Evolutionary conservation across 2,888 invertebrate species (phyloP), one percentile per base, ranked within the genome.

Genomic region (Heliconius ismenius): DNA sequence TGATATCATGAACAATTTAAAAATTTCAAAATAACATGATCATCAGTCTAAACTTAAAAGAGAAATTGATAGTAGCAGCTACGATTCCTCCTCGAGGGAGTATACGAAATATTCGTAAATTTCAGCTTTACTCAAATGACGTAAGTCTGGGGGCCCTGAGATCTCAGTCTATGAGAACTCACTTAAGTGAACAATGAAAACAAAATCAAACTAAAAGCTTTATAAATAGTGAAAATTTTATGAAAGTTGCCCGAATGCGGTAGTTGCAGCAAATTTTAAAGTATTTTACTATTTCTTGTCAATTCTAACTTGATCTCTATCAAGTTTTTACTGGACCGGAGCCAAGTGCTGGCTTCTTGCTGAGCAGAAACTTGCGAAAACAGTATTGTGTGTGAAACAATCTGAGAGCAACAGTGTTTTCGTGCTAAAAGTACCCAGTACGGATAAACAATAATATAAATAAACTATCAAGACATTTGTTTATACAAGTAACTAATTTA

Each of bases 261-360:
- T 64, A 36, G 63, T 70, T 70, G 69, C 73, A 70, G 76, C 64
- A 78, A 75, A 77, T 77, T 74, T 77, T 74, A 77, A 58, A 79
- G 69, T 63, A 74, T 78, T 75, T 76, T 69, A 79, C 76, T 73
- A 77, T 80, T 80, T 77, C 80, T 80, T 81, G 81, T 81, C 81
- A 80, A 81, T 81, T 81, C 79, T 75, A 81, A 81, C 78, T 81
- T 79, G 79, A 81, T 81, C 79, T 78, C 80, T 79, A 81, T 81
- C 79, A 64, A 68, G 81, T 76, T 79, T 77, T 79, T 79, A 67
- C 79, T 81, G 81, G 80, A 79, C 64, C 43, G 39, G 32, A 77
- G 78, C 81, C 82, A 81, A 80, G 76, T 70, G 68, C 73, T 75
- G 73, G 75, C 76, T 77, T 80, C 78, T 81, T 80, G 79, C 78